Conservation (phyloP, 2,888 invertebrate genomes). For the Brenthis daphne region DNA sequence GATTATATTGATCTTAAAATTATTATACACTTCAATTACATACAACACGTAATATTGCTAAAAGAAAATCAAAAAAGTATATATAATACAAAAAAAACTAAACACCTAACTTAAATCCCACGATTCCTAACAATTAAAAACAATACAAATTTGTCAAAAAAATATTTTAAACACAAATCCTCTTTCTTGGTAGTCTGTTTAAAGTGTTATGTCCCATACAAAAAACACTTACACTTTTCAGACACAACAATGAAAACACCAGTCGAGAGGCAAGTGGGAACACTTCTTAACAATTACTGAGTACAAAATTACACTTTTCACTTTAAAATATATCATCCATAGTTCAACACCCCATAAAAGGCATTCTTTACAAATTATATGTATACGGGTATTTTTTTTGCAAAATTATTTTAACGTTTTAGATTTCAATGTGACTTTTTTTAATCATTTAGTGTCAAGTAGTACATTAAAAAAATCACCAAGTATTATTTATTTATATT, state of each 20-base stretch:
- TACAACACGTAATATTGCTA: too few relatives aligned
- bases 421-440: slow-evolving; percentile 2
- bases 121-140: too few relatives aligned
- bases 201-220: background rate
- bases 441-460: background rate
- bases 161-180: background rate
- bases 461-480: background rate
- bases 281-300: slow-evolving; percentile 49
- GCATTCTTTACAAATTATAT: slow-evolving; percentile 41
- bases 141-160: too few relatives aligned
- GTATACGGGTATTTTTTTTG: background rate
- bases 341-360: slow-evolving; percentile 49
- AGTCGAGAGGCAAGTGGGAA: slow-evolving; percentile 34
- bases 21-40: too few relatives aligned
- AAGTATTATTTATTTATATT: background rate
- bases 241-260: slow-evolving; percentile 24
- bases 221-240: slow-evolving; percentile 7
- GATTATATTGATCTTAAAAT: too few relatives aligned
- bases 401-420: background rate
- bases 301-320: slow-evolving; percentile 67
- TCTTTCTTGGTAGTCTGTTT: background rate
- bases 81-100: too few relatives aligned
- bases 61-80: too few relatives aligned
- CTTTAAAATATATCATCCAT: slow-evolving; percentile 50
- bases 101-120: too few relatives aligned